Base-by-base conservation (phyloP, 2,113 vertebrate genomes). In the Triplophysa dalaica region DNA sequence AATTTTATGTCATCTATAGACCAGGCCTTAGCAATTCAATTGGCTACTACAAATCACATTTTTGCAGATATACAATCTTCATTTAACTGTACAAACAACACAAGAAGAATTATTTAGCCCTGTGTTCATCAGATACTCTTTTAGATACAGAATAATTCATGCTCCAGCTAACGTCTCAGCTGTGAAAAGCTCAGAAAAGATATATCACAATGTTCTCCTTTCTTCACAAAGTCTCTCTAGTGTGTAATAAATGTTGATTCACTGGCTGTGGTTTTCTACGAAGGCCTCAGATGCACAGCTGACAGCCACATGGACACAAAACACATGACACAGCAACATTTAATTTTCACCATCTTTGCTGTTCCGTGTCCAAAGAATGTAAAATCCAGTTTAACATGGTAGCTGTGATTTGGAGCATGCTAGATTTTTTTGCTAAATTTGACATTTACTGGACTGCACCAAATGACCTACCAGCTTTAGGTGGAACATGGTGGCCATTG, bases 241-340 rank as follows among this genome's bases (percentile, higher is more conserved):
- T 21, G 10, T 72, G 19, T n/a, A 70, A 45, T 26, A 69, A 26
- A 70, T 10, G 12, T 52, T 21, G 69, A 70, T 52, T 70, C n/a
- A 70, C 69, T 56, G 69, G 29, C 19, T 21, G 26, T 72, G 52
- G 50, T 38, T 72, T 72, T 70, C 10, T 72, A 56, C 26, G 26
- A 38, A 56, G 52, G 33, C 69, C 26, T 38, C 50, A 72, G 14
- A 38, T 72, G 52, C 50, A 21, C 26, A 72, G 26, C 50, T 56
- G 52, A 41, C 29, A 21, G 33, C 52, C 29, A 58, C 52, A 72
- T 19, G 54, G 24, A 4, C 26, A 38, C 19, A 58, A 72, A 72
- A 72, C 26, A 58, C 26, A 72, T 8, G 50, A 58, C 29, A 72
- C 19, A 8, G 52, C 26, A 70, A 33, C 24, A 56, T 14, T 50